Evolutionary conservation across 2,113 vertebrate species (phyloP).

Genomic region (Empidonax alnorum): DNA sequence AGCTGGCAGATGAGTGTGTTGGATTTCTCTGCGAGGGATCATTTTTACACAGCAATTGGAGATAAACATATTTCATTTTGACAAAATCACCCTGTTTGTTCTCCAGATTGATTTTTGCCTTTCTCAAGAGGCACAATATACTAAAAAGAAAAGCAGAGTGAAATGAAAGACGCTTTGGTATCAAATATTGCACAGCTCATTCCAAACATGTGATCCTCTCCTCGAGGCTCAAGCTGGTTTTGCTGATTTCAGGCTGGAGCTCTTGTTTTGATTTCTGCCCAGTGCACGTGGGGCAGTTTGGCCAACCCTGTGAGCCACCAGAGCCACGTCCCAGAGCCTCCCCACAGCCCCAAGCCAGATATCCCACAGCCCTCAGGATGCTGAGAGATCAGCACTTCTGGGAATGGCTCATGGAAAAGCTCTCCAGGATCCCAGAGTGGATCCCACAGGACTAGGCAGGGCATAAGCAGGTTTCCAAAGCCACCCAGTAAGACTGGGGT

Average conservation of each 20-base stretch:
- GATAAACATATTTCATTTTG: background rate
- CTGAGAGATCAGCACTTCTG: background rate
- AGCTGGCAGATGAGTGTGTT: background rate
- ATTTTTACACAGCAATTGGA: background rate
- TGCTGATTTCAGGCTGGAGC: background rate
- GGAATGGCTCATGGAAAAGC: background rate
- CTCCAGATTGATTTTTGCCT: background rate
- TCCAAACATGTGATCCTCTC: background rate
- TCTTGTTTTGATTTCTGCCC: background rate
- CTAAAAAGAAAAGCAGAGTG: background rate
- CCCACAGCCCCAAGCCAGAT: background rate
- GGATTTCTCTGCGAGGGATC: background rate
- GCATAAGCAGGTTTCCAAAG: background rate
- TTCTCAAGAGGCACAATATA: background rate
- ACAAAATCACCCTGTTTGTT: background rate
- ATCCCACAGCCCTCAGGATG: background rate
- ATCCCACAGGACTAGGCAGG: background rate
- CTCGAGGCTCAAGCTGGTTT: background rate
- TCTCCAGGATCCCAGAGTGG: background rate
- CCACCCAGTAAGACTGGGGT: background rate
- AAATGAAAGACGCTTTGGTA: background rate
- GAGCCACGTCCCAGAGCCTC: background rate
- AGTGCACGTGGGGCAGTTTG: background rate
- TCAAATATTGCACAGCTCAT: background rate
- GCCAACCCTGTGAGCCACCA: background rate